Percentiles rank a stretch among this genome's conserved stretches.
phyloP scores from a whole-genome alignment of 2,888 invertebrate species.

The Hypsopygia costalis region DNA sequence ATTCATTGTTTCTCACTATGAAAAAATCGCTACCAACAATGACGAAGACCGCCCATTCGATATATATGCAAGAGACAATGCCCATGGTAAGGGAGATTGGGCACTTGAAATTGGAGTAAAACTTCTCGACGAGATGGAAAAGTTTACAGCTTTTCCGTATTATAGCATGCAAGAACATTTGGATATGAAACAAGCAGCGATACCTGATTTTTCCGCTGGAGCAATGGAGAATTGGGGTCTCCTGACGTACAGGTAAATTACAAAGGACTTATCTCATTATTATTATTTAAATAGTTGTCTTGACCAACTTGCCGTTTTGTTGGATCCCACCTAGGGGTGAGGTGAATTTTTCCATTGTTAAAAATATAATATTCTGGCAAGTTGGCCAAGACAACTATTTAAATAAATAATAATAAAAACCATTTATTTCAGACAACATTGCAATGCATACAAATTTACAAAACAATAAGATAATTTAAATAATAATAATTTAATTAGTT shows the following conservation, averaged over 20 bases:
- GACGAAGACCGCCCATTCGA: slow-evolving; percentile 44
- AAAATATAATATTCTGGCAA: too few species aligned
- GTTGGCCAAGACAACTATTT: too few species aligned
- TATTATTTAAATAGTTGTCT: too few species aligned
- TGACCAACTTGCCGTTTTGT: too few species aligned
- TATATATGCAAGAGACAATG: slow-evolving; percentile 66
- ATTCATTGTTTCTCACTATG: slow-evolving; percentile 91
- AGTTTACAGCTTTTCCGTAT: slow-evolving; percentile 76
- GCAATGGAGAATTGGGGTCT: slow-evolving; percentile 95
- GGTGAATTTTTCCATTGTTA: too few species aligned
- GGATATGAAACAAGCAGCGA: slow-evolving; percentile 86
- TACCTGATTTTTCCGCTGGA: slow-evolving; percentile 88
- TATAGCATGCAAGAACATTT: slow-evolving; percentile 71
- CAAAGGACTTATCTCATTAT: too few species aligned
- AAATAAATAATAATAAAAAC: too few species aligned
- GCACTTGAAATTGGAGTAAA: slow-evolving; percentile 63
- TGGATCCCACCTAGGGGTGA: too few species aligned
- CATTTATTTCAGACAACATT: too few species aligned
- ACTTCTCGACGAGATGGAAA: slow-evolving; percentile 74
- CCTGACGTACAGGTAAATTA: slow-evolving; percentile 84
- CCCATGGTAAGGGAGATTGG: slow-evolving; percentile 56
- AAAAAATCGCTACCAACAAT: slow-evolving; percentile 33
- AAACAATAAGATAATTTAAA: too few species aligned
- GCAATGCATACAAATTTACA: too few species aligned
- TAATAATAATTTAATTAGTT: too few species aligned